phyloP scores from a whole-genome alignment of 1,140 invertebrate genomes.

The Caenorhabditis inopinata region DNA sequence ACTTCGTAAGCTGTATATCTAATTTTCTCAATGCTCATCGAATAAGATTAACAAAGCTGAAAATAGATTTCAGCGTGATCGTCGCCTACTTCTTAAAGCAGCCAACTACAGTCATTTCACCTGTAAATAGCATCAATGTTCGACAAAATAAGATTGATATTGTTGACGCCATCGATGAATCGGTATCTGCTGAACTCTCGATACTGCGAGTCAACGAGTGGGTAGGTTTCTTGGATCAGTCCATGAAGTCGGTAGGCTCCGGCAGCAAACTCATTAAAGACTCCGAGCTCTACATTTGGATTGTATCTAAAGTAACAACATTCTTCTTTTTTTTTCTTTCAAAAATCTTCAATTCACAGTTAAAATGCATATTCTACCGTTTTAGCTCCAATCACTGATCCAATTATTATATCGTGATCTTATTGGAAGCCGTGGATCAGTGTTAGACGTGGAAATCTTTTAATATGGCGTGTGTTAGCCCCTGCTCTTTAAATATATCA shows the following conservation, averaged over 20 bases:
- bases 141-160: constrained; percentile 13
- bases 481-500: too few relatives aligned
- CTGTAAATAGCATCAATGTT: constrained; percentile 41
- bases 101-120: not conserved
- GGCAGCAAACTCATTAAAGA: constrained; percentile 48
- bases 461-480: too few relatives aligned
- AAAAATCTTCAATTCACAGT: not conserved
- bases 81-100: too few relatives aligned
- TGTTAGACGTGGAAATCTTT: too few relatives aligned
- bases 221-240: constrained; percentile 50
- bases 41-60: too few relatives aligned
- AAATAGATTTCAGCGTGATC: too few relatives aligned
- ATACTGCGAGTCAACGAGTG: constrained; percentile 42
- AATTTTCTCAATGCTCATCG: too few relatives aligned
- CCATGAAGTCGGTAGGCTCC: constrained; percentile 52
- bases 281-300: constrained; percentile 43
- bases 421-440: too few relatives aligned
- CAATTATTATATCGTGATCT: too few relatives aligned
- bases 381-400: not conserved
- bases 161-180: constrained; percentile 41
- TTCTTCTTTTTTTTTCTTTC: too few relatives aligned
- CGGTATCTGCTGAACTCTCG: constrained; percentile 34
- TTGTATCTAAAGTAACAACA: constrained; percentile 49
- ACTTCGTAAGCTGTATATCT: too few relatives aligned
- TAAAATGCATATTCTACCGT: not conserved